A percentile compares a stretch with the other conserved stretches of the same genome.
Evolutionary conservation across 2,797 vertebrate species (phyloP).

Genomic region (Carcharodon carcharias): DNA sequence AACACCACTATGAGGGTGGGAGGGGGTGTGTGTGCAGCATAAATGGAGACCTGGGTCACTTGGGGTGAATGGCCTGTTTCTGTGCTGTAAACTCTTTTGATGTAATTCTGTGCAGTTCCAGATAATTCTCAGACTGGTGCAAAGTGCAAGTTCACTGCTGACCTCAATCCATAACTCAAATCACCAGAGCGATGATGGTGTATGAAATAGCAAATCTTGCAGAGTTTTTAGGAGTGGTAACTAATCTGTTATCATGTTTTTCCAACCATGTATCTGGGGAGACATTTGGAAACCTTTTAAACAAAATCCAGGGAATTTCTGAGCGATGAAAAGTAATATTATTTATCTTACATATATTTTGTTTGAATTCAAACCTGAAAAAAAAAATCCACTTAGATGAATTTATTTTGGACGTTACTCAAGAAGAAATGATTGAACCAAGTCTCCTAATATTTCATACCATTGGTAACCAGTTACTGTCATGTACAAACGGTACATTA

Average conservation of each 20-base stretch:
- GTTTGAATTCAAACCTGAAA: slow-evolving; percentile 11
- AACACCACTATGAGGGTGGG: background rate
- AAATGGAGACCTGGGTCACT: background rate
- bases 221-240: background rate
- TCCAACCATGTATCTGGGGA: background rate
- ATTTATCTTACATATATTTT: background rate
- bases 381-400: background rate
- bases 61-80: background rate
- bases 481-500: background rate
- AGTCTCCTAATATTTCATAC: background rate
- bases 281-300: background rate
- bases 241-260: background rate
- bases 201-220: background rate
- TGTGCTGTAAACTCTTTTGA: background rate
- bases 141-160: background rate
- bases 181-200: background rate
- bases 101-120: background rate
- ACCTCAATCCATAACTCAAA: background rate
- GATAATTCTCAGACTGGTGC: background rate
- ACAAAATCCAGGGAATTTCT: background rate
- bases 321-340: background rate
- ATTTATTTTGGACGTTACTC: background rate
- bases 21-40: background rate
- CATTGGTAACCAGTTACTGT: background rate
- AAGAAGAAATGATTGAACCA: background rate